These are phyloP conservation scores for Chloroceryle amazona DNA, from an alignment of 2,797 vertebrate species.

Conservation along the genomic window DNA sequence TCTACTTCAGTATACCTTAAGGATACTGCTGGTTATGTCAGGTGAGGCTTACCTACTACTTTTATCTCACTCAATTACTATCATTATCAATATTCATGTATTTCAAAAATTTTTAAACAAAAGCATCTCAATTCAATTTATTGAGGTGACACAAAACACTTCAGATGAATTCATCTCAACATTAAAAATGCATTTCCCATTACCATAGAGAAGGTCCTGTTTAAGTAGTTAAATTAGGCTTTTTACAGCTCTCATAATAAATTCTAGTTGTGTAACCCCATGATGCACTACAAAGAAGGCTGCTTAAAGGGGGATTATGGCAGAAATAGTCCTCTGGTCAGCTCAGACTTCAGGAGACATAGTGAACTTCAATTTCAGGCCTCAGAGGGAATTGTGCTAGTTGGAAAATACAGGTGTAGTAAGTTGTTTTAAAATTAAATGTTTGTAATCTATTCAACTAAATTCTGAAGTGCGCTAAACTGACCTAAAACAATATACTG, in stretches of 20 bases:
- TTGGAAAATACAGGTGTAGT: background rate
- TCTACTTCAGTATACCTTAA: background rate
- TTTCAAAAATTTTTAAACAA: background rate
- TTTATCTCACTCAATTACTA: background rate
- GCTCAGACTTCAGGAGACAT: background rate
- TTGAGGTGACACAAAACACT: background rate
- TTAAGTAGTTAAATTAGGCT: background rate
- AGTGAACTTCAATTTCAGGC: background rate
- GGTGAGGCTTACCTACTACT: background rate
- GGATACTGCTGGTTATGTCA: background rate
- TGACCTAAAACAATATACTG: background rate
- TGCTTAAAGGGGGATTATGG: background rate
- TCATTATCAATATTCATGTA: background rate
- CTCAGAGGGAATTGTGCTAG: background rate
- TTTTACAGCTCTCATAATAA: background rate
- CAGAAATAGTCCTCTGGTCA: background rate
- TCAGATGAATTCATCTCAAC: background rate
- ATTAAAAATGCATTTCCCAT: background rate
- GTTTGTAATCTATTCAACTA: background rate
- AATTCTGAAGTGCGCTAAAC: background rate
- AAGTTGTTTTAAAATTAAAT: conserved; percentile 15
- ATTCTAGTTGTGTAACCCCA: background rate
- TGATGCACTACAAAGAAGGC: background rate
- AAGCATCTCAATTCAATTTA: background rate
- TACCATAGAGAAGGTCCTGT: background rate